Conservation (phyloP, 2,797 vertebrate species). For the Scleropages formosus region DNA sequence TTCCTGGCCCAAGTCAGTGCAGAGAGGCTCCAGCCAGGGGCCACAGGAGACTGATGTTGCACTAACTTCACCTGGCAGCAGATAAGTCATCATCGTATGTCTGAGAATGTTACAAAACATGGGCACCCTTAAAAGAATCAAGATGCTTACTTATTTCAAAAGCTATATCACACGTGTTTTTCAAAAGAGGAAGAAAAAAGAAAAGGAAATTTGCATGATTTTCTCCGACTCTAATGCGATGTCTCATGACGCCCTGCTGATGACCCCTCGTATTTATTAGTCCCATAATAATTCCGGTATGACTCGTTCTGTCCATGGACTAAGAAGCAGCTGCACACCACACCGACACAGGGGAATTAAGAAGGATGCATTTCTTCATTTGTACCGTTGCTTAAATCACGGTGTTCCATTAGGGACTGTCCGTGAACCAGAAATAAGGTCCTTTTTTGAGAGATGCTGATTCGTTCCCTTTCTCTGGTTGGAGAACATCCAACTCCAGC, state of each 20-base stretch:
- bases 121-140: neutral
- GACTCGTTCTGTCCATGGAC: neutral
- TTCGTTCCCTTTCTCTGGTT: neutral
- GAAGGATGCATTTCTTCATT: slow-evolving; percentile 14
- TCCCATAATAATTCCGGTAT: neutral
- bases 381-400: neutral
- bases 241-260: neutral
- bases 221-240: neutral
- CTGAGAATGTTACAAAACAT: neutral
- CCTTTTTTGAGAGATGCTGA: neutral
- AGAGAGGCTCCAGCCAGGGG: neutral
- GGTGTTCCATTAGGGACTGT: neutral
- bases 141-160: neutral
- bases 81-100: neutral
- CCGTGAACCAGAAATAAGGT: neutral
- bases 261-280: neutral
- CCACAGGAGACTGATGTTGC: neutral
- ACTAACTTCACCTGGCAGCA: neutral
- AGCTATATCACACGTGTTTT: neutral
- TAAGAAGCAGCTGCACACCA: too few species aligned
- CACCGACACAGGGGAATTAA: neutral
- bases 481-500: neutral
- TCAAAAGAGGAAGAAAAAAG: neutral
- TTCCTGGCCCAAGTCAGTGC: neutral
- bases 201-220: slow-evolving; percentile 3